These are phyloP conservation scores for Gallinago stenura DNA, from an alignment of 2,797 vertebrate species.

Conservation along the genomic window DNA sequence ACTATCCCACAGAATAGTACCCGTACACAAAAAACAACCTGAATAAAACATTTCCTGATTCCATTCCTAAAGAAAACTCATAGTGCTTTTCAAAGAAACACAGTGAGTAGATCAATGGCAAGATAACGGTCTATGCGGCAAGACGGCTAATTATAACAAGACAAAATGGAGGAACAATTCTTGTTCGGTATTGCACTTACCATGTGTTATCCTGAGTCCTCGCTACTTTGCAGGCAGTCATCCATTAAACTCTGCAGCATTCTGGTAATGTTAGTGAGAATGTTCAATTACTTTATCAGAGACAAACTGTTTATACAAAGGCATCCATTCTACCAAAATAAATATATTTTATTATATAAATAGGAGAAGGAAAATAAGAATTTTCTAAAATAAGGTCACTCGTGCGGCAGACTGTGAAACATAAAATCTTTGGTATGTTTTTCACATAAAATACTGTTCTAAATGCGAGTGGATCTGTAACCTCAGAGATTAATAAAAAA, in stretches of 20 bases:
- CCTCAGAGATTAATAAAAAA: conserved; percentile 80
- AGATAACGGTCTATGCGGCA: not conserved
- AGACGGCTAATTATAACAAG: not conserved
- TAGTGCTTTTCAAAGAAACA: not conserved
- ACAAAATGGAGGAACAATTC: conserved; percentile 54
- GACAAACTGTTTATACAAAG: not conserved
- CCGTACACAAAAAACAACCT: not conserved
- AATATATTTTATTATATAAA: conserved; percentile 41
- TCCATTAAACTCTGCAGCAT: not conserved
- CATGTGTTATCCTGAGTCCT: not conserved
- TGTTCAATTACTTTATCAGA: not conserved
- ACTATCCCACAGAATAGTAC: not conserved
- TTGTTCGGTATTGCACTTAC: not conserved
- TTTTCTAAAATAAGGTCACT: conserved; percentile 65
- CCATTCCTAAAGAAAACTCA: not conserved
- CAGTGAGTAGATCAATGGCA: not conserved
- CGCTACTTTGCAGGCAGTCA: not conserved
- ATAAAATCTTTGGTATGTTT: conserved; percentile 66
- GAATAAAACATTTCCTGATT: not conserved
- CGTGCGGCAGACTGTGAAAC: conserved; percentile 19
- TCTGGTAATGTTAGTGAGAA: not conserved
- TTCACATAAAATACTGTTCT: conserved; percentile 75
- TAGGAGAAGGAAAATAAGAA: conserved; percentile 31
- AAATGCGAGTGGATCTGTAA: conserved; percentile 79
- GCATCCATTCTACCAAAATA: not conserved